A percentile compares a stretch with the other conserved stretches of the same genome.
Evolutionary conservation across 2,888 invertebrate genomes (phyloP).

Genomic region (Altica lythri): DNA sequence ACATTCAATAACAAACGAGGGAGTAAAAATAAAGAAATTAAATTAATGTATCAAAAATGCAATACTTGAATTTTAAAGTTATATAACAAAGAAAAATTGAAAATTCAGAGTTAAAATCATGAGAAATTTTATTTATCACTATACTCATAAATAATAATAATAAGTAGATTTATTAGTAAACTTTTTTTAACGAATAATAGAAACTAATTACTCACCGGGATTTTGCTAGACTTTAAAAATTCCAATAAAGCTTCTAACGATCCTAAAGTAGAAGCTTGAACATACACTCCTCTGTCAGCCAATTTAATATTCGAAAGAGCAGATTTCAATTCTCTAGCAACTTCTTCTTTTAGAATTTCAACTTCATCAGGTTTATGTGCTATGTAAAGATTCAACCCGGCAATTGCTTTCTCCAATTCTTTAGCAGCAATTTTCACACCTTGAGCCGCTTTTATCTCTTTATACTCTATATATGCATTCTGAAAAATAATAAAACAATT

Average conservation of each 20-base stretch:
- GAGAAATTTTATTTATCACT: too few relatives aligned
- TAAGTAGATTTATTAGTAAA: not conserved
- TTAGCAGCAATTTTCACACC: conserved; percentile 99
- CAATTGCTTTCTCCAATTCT: conserved; percentile 96
- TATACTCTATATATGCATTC: conserved; percentile 93
- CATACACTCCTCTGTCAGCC: conserved; percentile 92
- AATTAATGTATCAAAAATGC: too few relatives aligned
- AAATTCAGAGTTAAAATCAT: too few relatives aligned
- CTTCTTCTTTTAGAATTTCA: conserved; percentile 83
- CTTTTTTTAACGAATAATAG: not conserved
- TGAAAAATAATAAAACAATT: too few relatives aligned
- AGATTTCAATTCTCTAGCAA: conserved; percentile 79
- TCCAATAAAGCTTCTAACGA: conserved; percentile 96
- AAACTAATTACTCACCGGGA: conserved; percentile 74
- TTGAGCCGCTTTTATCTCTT: conserved; percentile 94
- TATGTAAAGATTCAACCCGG: conserved; percentile 89
- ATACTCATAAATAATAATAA: too few relatives aligned
- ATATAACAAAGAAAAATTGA: too few relatives aligned
- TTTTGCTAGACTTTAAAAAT: conserved; percentile 88
- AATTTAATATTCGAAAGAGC: conserved; percentile 92
- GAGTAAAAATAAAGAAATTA: too few relatives aligned
- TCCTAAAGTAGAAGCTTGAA: conserved; percentile 99
- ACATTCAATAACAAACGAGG: too few relatives aligned
- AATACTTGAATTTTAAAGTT: too few relatives aligned
- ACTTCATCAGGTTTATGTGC: conserved; percentile 94